phyloP scores from a whole-genome alignment of 2,888 invertebrate genomes.

The Parelbella ahira region DNA sequence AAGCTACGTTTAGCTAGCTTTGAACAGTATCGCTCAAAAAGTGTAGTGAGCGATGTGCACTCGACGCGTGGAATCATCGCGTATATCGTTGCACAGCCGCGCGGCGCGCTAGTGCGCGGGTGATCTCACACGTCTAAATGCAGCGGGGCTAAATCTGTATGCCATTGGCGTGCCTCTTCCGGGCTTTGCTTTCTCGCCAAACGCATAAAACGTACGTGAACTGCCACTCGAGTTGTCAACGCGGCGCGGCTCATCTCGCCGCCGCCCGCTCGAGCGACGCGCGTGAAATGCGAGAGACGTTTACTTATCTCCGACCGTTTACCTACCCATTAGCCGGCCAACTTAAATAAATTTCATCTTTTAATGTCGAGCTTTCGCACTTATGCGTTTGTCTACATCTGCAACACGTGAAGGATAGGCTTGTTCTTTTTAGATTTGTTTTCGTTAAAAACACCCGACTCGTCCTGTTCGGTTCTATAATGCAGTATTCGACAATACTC shows the following conservation, averaged over 20 bases:
- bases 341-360: constrained; percentile 19
- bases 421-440: no score
- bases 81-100: no score
- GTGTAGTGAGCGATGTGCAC: no score
- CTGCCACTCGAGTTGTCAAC: constrained; percentile 68
- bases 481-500: no score
- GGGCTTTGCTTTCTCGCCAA: constrained; percentile 67
- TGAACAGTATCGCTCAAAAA: no score
- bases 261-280: constrained; percentile 51
- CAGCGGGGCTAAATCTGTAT: constrained; percentile 69
- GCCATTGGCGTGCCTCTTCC: constrained; percentile 60
- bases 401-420: no score
- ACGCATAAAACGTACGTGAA: constrained; percentile 68
- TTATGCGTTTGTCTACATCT: constrained; percentile 26
- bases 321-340: constrained; percentile 53
- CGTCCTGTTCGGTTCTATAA: no score
- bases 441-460: no score
- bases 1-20: no score
- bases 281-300: constrained; percentile 52
- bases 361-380: constrained; percentile 17
- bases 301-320: constrained; percentile 55
- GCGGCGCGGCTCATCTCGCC: constrained; percentile 45
- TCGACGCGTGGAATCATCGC: no score
- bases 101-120: constrained; percentile 45
- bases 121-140: constrained; percentile 73